Evolutionary conservation across 2,797 vertebrate species (phyloP).

Genomic region (Esox masquinongy): DNA sequence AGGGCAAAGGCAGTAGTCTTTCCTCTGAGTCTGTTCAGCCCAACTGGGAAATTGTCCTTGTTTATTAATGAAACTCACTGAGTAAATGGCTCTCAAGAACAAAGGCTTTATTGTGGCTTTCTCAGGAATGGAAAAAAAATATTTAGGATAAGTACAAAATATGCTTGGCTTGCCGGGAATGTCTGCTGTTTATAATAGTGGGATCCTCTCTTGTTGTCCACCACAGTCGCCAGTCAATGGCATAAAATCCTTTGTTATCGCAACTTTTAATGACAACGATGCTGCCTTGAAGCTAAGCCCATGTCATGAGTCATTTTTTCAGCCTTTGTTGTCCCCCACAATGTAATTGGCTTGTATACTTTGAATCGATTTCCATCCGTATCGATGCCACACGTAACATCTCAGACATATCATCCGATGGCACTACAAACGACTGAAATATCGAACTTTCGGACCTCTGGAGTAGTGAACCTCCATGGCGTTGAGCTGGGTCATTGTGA

Average conservation of each 20-base stretch:
- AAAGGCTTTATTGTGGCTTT: conserved; percentile 37
- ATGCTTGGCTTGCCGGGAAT: conserved; percentile 59
- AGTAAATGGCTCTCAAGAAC: conserved; percentile 46
- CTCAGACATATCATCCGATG: no score
- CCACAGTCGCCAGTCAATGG: conserved; percentile 29
- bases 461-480: no score
- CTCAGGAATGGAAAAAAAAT: conserved; percentile 32
- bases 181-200: conserved; percentile 31
- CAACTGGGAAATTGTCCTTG: conserved; percentile 52
- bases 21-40: conserved; percentile 22
- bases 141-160: conserved; percentile 33
- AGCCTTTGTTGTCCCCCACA: no score
- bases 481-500: no score
- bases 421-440: no score
- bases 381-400: no score
- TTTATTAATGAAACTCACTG: conserved; percentile 64
- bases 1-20: conserved; percentile 44
- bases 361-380: no score
- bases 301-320: background rate
- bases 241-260: conserved; percentile 43
- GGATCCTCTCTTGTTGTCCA: conserved; percentile 25
- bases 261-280: conserved; percentile 49
- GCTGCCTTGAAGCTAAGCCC: conserved; percentile 40
- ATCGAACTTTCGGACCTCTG: no score
- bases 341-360: no score